These are phyloP conservation scores for Aleadryas rufinucha DNA, from an alignment of 2,113 vertebrate species.

Conservation along the genomic window DNA sequence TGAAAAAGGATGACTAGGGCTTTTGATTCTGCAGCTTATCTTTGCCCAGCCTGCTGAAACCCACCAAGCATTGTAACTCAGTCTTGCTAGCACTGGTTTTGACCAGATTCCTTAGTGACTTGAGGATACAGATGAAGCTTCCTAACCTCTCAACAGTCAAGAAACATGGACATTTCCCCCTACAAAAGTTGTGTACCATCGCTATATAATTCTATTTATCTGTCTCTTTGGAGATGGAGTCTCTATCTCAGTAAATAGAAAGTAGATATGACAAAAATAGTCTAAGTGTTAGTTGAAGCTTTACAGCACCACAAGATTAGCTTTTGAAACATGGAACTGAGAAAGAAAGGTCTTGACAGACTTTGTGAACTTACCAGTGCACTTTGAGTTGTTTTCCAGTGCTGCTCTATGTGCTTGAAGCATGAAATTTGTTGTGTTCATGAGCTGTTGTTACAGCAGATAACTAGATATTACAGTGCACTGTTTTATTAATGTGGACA, in stretches of 20 bases:
- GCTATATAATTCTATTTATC: background rate
- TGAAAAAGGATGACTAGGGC: background rate
- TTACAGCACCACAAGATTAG: background rate
- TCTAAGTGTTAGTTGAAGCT: background rate
- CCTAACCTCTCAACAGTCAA: background rate
- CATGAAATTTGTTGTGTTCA: background rate
- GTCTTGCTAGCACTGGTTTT: background rate
- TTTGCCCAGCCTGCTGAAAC: background rate
- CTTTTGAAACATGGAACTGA: background rate
- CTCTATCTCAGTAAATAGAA: background rate
- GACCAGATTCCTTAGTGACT: background rate
- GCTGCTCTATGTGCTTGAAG: background rate
- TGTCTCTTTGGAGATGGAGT: background rate
- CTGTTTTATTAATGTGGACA: background rate
- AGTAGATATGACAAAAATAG: background rate
- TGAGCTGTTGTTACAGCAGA: background rate
- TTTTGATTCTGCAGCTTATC: background rate
- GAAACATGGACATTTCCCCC: background rate
- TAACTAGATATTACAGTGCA: background rate
- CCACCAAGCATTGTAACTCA: background rate
- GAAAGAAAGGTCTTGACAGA: background rate
- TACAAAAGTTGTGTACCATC: background rate
- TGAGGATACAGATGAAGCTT: background rate
- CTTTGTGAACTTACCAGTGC: background rate
- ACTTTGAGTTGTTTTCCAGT: background rate